phyloP scores from a whole-genome alignment of 2,888 invertebrate species.

The Sphinx pinastri region DNA sequence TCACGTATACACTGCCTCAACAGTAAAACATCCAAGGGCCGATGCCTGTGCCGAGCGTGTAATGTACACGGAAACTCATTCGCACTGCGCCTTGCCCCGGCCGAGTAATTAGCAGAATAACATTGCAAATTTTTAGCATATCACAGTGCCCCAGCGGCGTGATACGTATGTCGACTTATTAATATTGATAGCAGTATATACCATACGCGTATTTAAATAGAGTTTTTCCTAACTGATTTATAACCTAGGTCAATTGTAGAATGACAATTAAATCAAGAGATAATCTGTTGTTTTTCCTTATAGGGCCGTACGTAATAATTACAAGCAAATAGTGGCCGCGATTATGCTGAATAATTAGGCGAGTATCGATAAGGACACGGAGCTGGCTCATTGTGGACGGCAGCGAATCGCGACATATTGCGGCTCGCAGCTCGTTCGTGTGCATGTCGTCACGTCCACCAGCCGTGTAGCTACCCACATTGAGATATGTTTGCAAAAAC shows the following conservation, averaged over 20 bases:
- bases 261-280: constrained; percentile 26
- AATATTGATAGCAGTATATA: constrained; percentile 53
- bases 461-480: too few relatives aligned
- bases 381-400: background rate
- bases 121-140: constrained; percentile 62
- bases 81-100: constrained; percentile 7
- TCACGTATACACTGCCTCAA: background rate
- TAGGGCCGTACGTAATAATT: constrained; percentile 15
- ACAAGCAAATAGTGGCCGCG: constrained; percentile 25
- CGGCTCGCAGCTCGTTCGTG: background rate
- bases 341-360: constrained; percentile 22
- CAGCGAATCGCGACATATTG: background rate
- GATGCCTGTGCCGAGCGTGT: constrained; percentile 11
- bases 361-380: background rate
- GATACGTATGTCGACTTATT: constrained; percentile 58
- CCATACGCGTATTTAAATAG: constrained; percentile 28
- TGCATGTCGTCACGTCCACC: background rate
- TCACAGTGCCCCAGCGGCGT: constrained; percentile 47
- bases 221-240: constrained; percentile 25
- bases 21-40: background rate
- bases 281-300: constrained; percentile 24
- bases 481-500: too few relatives aligned
- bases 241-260: constrained; percentile 25
- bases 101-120: constrained; percentile 53
- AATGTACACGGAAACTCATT: constrained; percentile 28